Evolutionary conservation across 1,140 invertebrate species (phyloP).

Genomic region (Hirudo medicinalis): DNA sequence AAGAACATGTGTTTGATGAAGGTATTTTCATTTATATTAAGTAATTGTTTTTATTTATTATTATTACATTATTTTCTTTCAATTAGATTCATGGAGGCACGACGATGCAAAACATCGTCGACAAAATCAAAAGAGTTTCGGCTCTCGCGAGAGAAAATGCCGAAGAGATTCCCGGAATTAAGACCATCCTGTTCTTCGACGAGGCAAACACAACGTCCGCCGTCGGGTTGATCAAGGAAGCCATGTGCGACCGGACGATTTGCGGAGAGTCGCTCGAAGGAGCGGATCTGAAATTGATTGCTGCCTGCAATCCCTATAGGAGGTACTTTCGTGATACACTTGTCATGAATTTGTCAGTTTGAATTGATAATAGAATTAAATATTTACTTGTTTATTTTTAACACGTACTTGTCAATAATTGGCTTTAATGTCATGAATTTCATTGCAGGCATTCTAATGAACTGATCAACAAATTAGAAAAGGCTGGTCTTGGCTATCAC

Average conservation of each 20-base stretch:
- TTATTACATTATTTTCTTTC: too few species aligned
- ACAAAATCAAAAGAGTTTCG: slow-evolving; percentile 31
- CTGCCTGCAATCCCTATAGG: slow-evolving; percentile 37
- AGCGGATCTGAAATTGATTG: slow-evolving; percentile 32
- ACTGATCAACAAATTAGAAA: slow-evolving; percentile 32
- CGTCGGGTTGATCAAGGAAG: slow-evolving; percentile 36
- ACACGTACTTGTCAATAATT: too few species aligned
- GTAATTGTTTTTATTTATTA: too few species aligned
- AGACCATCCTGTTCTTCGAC: slow-evolving; percentile 38
- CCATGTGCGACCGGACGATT: slow-evolving; percentile 35
- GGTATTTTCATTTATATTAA: slow-evolving; percentile 24
- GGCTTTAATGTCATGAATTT: not conserved
- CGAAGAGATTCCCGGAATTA: slow-evolving; percentile 25
- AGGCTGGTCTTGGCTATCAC: slow-evolving; percentile 35
- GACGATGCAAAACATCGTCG: slow-evolving; percentile 28
- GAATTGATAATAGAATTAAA: too few species aligned
- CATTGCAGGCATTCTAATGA: slow-evolving; percentile 31
- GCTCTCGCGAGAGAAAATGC: slow-evolving; percentile 27
- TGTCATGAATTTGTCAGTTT: too few species aligned
- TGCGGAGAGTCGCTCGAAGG: slow-evolving; percentile 28
- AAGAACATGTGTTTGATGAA: slow-evolving; percentile 35
- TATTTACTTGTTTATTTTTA: too few species aligned
- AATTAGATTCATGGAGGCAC: slow-evolving; percentile 36
- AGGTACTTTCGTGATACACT: slow-evolving; percentile 26
- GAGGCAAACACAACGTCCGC: slow-evolving; percentile 39